Evolutionary conservation across 2,797 vertebrate species (phyloP), one percentile per base, ranked within the genome.

Genomic region (Argentina silus): DNA sequence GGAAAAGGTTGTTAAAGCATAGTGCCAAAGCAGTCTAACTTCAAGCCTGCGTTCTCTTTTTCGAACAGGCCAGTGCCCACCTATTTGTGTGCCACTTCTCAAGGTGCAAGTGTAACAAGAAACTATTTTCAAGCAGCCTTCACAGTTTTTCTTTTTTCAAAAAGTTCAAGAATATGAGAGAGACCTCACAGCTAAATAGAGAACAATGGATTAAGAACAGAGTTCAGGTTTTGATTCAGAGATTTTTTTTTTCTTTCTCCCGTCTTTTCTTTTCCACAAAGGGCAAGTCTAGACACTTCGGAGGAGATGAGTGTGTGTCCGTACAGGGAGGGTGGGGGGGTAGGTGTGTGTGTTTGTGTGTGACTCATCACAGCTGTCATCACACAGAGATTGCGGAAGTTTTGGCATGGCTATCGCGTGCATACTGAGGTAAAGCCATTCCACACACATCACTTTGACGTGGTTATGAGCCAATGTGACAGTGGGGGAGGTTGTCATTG

Each of bases 241-340:
- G 27, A 2, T 36, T 36, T 36, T 36, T 42, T 43, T 63, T n/a
- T 44, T 23, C 57, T 48, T 17, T 27, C 73, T 63, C 27, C 11
- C 14, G 27, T 69, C 44, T 71, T 8, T 12, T 1, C 44, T 42
- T 44, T 70, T 56, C 63, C 48, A 15, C 44, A 53, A 5, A 48
- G 57, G 75, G 36, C 75, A 72, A 74, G 75, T 72, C 79, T 66
- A 77, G 72, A 65, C 72, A 81, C 44, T 19, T 19, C 15, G 15
- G 55, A 70, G 21, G 9, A 69, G 67, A 5, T n/a, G 36, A 45
- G 53, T 60, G 64, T 21, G 43, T 51, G n/a, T 45, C 9, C 48
- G 15, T 73, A 21, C 51, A 43, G 45, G 47, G 36, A 15, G 57
- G 44, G 47, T 9, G 2, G 47, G 47, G 12, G 47, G 47, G 7